Evolutionary conservation across 92 coral and sea anemone genomes (phyloP).

Genomic region (Siderastrea siderea): DNA sequence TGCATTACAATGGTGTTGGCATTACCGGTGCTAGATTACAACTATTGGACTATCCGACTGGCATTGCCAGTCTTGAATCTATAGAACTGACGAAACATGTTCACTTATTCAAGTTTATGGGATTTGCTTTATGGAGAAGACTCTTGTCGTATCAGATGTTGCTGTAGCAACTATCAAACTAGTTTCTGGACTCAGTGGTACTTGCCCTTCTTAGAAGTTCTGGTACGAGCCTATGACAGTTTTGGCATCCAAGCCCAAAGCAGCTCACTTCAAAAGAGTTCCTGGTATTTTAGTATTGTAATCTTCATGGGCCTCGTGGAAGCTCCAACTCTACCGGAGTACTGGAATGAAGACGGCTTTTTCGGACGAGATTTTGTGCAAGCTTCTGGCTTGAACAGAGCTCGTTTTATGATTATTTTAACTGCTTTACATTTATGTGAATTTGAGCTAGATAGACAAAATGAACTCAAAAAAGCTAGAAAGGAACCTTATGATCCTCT

Average conservation of each 20-base stretch:
- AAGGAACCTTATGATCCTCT: constrained; percentile 25
- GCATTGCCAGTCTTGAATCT: neutral
- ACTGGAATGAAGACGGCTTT: too few relatives aligned
- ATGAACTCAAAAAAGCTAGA: neutral
- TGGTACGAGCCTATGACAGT: constrained; percentile 46
- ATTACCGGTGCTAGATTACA: neutral
- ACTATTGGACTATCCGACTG: constrained; percentile 2
- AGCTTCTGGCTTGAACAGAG: constrained; percentile 22
- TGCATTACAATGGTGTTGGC: neutral
- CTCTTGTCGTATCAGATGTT: constrained; percentile 50
- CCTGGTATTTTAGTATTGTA: too few relatives aligned
- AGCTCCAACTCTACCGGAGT: too few relatives aligned
- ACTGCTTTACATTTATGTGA: too few relatives aligned
- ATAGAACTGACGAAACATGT: constrained; percentile 53
- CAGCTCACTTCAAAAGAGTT: too few relatives aligned
- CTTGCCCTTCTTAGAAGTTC: constrained; percentile 41
- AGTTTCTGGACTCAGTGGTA: constrained; percentile 24
- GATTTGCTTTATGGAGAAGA: constrained; percentile 48
- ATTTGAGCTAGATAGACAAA: too few relatives aligned
- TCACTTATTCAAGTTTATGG: constrained; percentile 44
- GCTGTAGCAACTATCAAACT: constrained; percentile 27
- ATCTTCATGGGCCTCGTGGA: too few relatives aligned
- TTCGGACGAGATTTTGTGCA: too few relatives aligned
- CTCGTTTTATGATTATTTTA: constrained; percentile 9
- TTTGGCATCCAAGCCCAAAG: constrained; percentile 47